These are phyloP conservation scores for silkworm (Bombyx mori) DNA, from an alignment of 1,140 invertebrate genomes.

Conservation along the genomic window ASM3026992v2 NC_085113.1:5103001-5103500, in stretches of 20 bases:
- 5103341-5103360: not conserved
- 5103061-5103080: slow-evolving; percentile 3
- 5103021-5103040: slow-evolving; percentile 11
- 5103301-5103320: slow-evolving; percentile 2
- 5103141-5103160: slow-evolving; percentile 32
- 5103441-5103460: too few relatives aligned
- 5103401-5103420: not conserved
- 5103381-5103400: not conserved
- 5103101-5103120: slow-evolving; percentile 53
- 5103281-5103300: slow-evolving; percentile 2
- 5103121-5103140: slow-evolving; percentile 51
- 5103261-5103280: slow-evolving; percentile 10
- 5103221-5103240: slow-evolving; percentile 5
- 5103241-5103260: slow-evolving; percentile 3
- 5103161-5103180: slow-evolving; percentile 34
- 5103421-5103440: too few relatives aligned
- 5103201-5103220: slow-evolving; percentile 20
- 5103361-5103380: too few relatives aligned
- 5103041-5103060: slow-evolving; percentile 10
- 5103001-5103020: too few relatives aligned
- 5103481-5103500: too few relatives aligned
- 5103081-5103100: slow-evolving; percentile 17
- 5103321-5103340: not conserved
- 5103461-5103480: too few relatives aligned
- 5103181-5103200: slow-evolving; percentile 35